phyloP scores from a whole-genome alignment of 2,888 invertebrate genomes.

The Caenorhabditis wallacei region DNA sequence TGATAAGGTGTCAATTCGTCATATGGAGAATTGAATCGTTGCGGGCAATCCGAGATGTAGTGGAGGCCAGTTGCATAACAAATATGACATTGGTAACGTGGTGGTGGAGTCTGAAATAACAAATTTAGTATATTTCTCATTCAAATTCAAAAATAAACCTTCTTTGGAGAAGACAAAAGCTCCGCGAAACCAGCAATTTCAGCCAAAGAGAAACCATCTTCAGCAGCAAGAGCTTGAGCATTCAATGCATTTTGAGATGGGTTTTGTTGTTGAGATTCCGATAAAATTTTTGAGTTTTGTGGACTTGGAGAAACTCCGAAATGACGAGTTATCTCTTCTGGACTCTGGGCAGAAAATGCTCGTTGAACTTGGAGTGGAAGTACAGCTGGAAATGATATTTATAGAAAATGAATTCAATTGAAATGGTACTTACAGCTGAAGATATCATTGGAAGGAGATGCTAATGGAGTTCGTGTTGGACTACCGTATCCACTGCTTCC shows the following conservation, averaged over 20 bases:
- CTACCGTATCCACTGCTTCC: slow-evolving; percentile 79
- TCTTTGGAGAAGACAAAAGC: slow-evolving; percentile 82
- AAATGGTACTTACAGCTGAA: slow-evolving; percentile 61
- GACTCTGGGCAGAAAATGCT: slow-evolving; percentile 67
- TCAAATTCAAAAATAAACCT: slow-evolving; percentile 51
- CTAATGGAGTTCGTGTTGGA: slow-evolving; percentile 81
- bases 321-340: slow-evolving; percentile 65
- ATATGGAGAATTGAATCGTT: slow-evolving; percentile 82
- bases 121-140: not conserved
- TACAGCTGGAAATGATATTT: slow-evolving; percentile 56
- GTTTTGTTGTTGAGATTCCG: slow-evolving; percentile 8
- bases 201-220: slow-evolving; percentile 80
- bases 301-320: slow-evolving; percentile 67
- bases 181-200: slow-evolving; percentile 82
- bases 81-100: slow-evolving; percentile 82
- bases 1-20: slow-evolving; percentile 83
- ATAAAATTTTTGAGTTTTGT: slow-evolving; percentile 7
- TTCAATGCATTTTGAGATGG: slow-evolving; percentile 6
- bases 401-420: not conserved
- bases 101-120: slow-evolving; percentile 76
- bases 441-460: slow-evolving; percentile 71
- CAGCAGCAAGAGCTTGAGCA: slow-evolving; percentile 68
- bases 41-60: slow-evolving; percentile 82
- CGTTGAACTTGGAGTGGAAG: slow-evolving; percentile 69
- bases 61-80: slow-evolving; percentile 80